These are phyloP conservation scores for Branchinecta sandiegonensis DNA, from an alignment of 2,888 invertebrate genomes.

Conservation along the genomic window DNA sequence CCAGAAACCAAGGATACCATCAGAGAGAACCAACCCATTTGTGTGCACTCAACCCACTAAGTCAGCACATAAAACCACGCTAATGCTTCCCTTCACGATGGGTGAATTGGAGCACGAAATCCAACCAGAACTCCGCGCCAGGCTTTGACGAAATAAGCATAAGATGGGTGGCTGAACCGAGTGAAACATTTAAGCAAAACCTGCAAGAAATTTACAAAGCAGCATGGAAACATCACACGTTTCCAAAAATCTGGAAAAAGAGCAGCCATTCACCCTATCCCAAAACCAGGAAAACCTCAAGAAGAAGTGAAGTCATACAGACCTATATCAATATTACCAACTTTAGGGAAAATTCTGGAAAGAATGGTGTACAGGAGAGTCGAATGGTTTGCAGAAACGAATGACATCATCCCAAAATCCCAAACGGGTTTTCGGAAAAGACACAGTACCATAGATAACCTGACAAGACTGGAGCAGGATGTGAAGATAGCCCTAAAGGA, in stretches of 20 bases:
- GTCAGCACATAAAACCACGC: neutral
- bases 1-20: neutral
- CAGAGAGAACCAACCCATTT: neutral
- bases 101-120: neutral
- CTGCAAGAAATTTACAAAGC: neutral
- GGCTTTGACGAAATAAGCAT: neutral
- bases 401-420: neutral
- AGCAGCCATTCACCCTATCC: neutral
- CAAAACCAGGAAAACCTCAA: neutral
- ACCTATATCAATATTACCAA: neutral
- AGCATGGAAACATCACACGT: neutral
- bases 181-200: neutral
- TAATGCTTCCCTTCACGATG: neutral
- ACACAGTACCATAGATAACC: neutral
- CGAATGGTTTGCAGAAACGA: slow-evolving; percentile 2
- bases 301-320: neutral
- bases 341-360: neutral
- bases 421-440: neutral
- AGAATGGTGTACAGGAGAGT: neutral
- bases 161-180: neutral
- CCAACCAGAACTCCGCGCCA: neutral
- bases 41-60: neutral
- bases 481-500: neutral
- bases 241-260: neutral
- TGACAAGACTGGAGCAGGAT: neutral